phyloP scores from a whole-genome alignment of 1,140 invertebrate species.

The Phthorimaea operculella region DNA sequence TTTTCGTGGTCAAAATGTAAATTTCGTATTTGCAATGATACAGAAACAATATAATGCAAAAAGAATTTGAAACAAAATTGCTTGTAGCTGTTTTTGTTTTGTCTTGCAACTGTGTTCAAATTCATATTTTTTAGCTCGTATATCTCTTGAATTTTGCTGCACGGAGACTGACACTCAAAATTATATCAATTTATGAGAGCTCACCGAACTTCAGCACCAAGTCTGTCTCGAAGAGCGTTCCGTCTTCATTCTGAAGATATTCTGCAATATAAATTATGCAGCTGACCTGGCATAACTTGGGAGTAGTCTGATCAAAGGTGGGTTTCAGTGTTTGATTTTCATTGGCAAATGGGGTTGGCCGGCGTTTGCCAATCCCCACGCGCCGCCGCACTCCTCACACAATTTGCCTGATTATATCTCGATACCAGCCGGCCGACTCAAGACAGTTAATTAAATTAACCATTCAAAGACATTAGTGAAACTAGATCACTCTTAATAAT shows the following conservation, averaged over 20 bases:
- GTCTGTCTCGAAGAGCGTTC: not conserved
- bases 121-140: too few relatives aligned
- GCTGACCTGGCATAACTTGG: conserved; percentile 14
- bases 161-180: too few relatives aligned
- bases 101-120: too few relatives aligned
- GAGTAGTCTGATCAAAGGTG: conserved; percentile 26
- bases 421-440: not conserved
- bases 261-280: conserved; percentile 28
- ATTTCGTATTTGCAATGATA: conserved; percentile 15
- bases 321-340: conserved; percentile 32
- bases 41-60: conserved; percentile 1
- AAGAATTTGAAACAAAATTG: not conserved
- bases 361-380: conserved; percentile 20
- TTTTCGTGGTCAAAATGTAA: conserved; percentile 25
- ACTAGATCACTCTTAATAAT: too few relatives aligned
- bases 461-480: too few relatives aligned
- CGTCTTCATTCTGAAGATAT: conserved; percentile 12
- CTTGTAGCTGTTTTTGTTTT: not conserved
- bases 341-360: conserved; percentile 31
- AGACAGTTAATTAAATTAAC: too few relatives aligned
- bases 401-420: conserved; percentile 13
- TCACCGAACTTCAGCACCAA: too few relatives aligned
- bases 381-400: conserved; percentile 3
- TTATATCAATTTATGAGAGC: too few relatives aligned
- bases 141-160: too few relatives aligned